Percentiles rank a stretch among this genome's conserved stretches.
Evolutionary conservation across 2,113 vertebrate genomes (phyloP).

Genomic region (Galemys pyrenaicus): DNA sequence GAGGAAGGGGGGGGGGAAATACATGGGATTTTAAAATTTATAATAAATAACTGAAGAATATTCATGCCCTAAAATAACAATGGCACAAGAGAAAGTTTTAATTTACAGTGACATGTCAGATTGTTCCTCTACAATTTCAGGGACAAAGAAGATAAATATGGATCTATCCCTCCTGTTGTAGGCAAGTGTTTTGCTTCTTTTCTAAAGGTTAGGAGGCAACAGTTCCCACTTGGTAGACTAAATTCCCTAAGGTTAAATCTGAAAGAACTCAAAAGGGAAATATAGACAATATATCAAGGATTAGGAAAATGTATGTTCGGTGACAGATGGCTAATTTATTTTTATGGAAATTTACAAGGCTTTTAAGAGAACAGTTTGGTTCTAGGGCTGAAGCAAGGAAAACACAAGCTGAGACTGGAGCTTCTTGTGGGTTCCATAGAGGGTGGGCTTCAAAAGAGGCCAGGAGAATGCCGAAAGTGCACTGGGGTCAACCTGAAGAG

Average conservation of each 20-base stretch:
- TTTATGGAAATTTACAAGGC: not conserved
- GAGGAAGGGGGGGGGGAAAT: too few relatives aligned
- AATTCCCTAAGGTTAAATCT: not conserved
- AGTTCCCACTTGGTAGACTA: not conserved
- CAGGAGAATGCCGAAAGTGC: too few relatives aligned
- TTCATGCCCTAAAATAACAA: slow-evolving; percentile 7
- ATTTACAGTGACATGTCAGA: not conserved
- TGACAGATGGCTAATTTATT: not conserved
- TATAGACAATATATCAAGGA: not conserved
- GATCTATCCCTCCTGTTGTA: not conserved
- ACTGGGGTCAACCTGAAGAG: not conserved
- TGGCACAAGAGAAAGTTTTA: not conserved
- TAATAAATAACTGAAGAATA: not conserved
- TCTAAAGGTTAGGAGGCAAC: not conserved
- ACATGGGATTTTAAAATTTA: not conserved
- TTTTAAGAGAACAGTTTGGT: not conserved
- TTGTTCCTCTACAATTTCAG: not conserved
- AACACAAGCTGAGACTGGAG: not conserved
- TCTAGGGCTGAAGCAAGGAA: not conserved
- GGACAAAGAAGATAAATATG: not conserved
- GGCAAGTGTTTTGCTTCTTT: not conserved
- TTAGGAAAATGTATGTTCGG: not conserved
- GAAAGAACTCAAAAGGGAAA: not conserved
- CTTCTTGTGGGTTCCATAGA: not conserved
- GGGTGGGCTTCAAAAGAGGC: not conserved